phyloP scores from a whole-genome alignment of 2,797 vertebrate species.

The Lacerta bilineata region DNA sequence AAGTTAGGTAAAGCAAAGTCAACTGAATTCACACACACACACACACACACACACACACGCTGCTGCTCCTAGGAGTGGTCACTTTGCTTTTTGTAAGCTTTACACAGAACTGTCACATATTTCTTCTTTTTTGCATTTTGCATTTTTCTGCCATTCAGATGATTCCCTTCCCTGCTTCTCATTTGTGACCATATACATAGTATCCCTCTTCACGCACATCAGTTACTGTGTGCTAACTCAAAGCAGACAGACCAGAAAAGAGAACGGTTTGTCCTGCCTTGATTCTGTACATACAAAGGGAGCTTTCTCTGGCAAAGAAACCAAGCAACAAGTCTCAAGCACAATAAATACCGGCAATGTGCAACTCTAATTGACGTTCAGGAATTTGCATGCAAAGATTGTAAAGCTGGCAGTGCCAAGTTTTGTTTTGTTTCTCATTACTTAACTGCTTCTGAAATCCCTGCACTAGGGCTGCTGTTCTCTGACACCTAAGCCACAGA shows the following conservation, averaged over 20 bases:
- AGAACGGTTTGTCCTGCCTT: not conserved
- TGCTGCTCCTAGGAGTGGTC: not conserved
- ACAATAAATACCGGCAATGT: not conserved
- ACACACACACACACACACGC: too few species aligned
- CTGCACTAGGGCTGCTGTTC: too few species aligned
- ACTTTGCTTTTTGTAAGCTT: not conserved
- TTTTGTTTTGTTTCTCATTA: not conserved
- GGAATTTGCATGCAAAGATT: slow-evolving; percentile 20
- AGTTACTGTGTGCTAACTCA: not conserved
- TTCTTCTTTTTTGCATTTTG: not conserved
- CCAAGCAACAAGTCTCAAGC: not conserved
- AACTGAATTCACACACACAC: too few species aligned
- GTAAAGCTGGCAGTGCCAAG: not conserved
- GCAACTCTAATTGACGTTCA: not conserved
- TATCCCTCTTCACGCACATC: not conserved
- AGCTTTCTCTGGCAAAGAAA: not conserved
- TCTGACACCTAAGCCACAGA: not conserved
- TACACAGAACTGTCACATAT: not conserved
- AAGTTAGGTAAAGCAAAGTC: too few species aligned
- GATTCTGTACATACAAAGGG: not conserved
- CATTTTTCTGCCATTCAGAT: not conserved
- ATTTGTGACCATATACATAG: not conserved
- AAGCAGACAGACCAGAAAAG: not conserved
- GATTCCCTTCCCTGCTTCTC: not conserved
- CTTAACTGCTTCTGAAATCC: not conserved